A percentile compares a stretch with the other conserved stretches of the same genome.
Evolutionary conservation across 2,113 vertebrate species (phyloP).

Genomic region (Dasypus novemcinctus): DNA sequence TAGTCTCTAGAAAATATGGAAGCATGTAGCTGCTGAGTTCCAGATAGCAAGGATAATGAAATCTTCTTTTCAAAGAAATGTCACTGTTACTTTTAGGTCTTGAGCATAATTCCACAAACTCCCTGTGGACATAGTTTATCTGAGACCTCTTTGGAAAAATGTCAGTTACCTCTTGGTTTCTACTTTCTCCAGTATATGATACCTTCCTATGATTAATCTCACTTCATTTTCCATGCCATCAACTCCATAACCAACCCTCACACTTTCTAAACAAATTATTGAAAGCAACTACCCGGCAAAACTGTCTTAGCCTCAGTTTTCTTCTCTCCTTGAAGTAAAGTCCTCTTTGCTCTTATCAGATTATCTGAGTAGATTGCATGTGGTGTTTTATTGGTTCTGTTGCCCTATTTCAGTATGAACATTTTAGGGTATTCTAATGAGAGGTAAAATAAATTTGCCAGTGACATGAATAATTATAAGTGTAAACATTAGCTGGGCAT

Average conservation of each 20-base stretch:
- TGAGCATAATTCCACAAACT: slow-evolving; percentile 52
- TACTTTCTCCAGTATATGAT: background rate
- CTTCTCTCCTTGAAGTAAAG: slow-evolving; percentile 60
- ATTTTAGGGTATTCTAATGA: slow-evolving; percentile 64
- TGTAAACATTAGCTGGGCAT: slow-evolving; percentile 55
- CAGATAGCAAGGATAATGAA: slow-evolving; percentile 12
- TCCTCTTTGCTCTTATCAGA: slow-evolving; percentile 57
- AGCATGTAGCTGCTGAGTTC: background rate
- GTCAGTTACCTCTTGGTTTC: slow-evolving; percentile 59
- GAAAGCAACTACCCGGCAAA: slow-evolving; percentile 38
- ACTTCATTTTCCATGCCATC: slow-evolving; percentile 38
- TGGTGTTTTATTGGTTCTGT: slow-evolving; percentile 58
- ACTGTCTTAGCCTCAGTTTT: slow-evolving; percentile 36
- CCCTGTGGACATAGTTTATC: slow-evolving; percentile 39
- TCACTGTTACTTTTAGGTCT: slow-evolving; percentile 10
- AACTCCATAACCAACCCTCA: slow-evolving; percentile 10
- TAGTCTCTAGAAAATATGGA: background rate
- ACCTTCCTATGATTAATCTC: slow-evolving; percentile 46
- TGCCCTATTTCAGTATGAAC: slow-evolving; percentile 46
- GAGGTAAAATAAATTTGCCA: slow-evolving; percentile 63
- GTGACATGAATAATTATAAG: slow-evolving; percentile 71
- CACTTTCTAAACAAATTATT: slow-evolving; percentile 61
- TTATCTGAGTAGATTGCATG: slow-evolving; percentile 41
- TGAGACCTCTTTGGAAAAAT: slow-evolving; percentile 16
- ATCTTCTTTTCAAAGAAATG: slow-evolving; percentile 55